Evolutionary conservation across 1,140 invertebrate genomes (phyloP).

Genomic region (Phocides pigmalion): DNA sequence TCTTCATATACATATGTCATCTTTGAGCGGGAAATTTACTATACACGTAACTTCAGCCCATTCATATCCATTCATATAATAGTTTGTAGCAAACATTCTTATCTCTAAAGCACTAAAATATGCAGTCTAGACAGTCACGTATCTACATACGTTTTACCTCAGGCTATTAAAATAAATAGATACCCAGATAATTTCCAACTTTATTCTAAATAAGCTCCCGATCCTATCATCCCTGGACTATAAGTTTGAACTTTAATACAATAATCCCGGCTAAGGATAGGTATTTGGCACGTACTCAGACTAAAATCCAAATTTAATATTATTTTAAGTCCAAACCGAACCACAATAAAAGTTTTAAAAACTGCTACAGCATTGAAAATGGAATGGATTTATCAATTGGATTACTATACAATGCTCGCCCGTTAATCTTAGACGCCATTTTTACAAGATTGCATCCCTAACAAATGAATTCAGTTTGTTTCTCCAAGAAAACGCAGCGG

Average conservation of each 20-base stretch:
- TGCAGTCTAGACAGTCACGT: conserved; percentile 28
- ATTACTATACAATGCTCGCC: conserved; percentile 28
- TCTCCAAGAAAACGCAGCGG: conserved; percentile 39
- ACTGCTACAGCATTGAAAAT: conserved; percentile 14
- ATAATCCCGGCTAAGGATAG: background rate
- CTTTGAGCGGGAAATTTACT: too few relatives aligned
- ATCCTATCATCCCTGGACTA: background rate
- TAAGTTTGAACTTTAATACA: background rate
- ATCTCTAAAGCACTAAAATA: conserved; percentile 18
- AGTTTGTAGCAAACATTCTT: conserved; percentile 5
- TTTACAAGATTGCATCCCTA: conserved; percentile 41
- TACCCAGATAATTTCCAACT: conserved; percentile 11
- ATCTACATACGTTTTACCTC: conserved; percentile 24
- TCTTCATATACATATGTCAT: too few relatives aligned
- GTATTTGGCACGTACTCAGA: background rate
- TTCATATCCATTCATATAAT: too few relatives aligned
- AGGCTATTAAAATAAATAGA: conserved; percentile 22
- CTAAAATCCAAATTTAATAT: conserved; percentile 17
- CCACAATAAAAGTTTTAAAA: conserved; percentile 15
- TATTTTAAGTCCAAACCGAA: background rate
- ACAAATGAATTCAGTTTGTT: conserved; percentile 43
- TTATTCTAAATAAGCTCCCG: background rate
- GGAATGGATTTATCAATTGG: conserved; percentile 32
- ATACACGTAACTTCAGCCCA: background rate
- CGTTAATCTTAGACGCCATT: conserved; percentile 35